Conservation (phyloP, 2,113 vertebrate genomes). For the Megaceryle maxima region DNA sequence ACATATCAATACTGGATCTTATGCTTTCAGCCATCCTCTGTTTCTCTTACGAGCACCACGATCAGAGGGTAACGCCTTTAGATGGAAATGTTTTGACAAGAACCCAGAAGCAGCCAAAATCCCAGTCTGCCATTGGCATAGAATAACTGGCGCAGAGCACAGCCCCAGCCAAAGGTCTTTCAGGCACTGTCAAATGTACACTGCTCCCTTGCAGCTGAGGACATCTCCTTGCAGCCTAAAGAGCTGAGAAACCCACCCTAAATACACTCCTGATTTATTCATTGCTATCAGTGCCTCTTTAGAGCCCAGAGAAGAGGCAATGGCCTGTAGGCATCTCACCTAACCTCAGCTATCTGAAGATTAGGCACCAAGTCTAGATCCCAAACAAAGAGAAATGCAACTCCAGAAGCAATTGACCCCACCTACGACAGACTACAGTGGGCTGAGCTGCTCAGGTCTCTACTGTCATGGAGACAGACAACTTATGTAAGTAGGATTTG, state of each 20-base stretch:
- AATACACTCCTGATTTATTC: background rate
- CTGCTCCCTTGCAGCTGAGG: background rate
- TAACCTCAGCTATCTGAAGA: background rate
- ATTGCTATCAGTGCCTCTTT: background rate
- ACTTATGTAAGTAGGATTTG: rapidly evolving
- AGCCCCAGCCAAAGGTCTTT: background rate
- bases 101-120: background rate
- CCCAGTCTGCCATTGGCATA: rapidly evolving
- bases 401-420: background rate
- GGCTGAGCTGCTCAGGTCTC: background rate
- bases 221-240: background rate
- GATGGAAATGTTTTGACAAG: rapidly evolving
- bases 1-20: background rate
- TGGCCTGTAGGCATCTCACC: background rate
- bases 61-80: background rate
- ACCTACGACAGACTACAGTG: background rate
- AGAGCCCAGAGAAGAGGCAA: background rate
- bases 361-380: background rate
- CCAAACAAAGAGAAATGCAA: background rate
- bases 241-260: background rate
- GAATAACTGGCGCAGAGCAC: background rate
- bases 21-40: background rate
- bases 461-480: rapidly evolving
- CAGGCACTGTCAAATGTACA: background rate
- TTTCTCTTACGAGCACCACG: background rate